Base-by-base conservation (phyloP, 1,140 invertebrate species). In the Mactra quadrangularis region DNA sequence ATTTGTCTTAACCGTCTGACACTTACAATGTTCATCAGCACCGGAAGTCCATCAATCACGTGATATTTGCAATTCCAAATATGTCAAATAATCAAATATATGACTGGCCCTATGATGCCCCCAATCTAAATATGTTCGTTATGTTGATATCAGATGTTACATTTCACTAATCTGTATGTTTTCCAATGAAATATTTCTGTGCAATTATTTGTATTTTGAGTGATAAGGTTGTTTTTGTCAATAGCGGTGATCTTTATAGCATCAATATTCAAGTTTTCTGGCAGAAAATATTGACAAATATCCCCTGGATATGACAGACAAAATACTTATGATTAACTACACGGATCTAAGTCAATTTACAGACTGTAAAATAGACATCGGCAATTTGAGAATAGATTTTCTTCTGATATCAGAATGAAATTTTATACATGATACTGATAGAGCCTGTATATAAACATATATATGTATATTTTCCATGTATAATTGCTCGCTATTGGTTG, bases 51-150 rank as follows among this genome's bases (percentile, higher is more conserved):
- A 78, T 78, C 62, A 66, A 78, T 78, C 76, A 68, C 11, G 64
- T 11, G 62, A 55, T 78, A 55, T 78, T 66, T 66, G 76, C 62
- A 78, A 78, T 78, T 78, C 62, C 60, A 78, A 78, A 78, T 78
- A 78, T 78, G 76, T 68, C 76, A 78, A 27, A 64, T 78, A 68
- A 78, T 78, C 76, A 78, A 78, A 78, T 78, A 78, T 78, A 62
- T 52, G 27, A 13, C 45, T 59, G 57, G 31, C 60, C 76, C 57
- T 55, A 50, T 57, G 31, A 22, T 78, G 62, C 60, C 76, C 76
- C 52, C 76, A 78, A 78, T 78, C 76, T 78, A 78, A 78, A 78
- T 78, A 78, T 78, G 76, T 78, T 78, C 60, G 76, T 78, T 66
- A 68, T 38, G 64, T 35, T 45, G 38, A 22, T 66, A 78, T 78